These are phyloP conservation scores for Spinus pinus DNA, from an alignment of 2,797 vertebrate species.

Conservation along the genomic window DNA sequence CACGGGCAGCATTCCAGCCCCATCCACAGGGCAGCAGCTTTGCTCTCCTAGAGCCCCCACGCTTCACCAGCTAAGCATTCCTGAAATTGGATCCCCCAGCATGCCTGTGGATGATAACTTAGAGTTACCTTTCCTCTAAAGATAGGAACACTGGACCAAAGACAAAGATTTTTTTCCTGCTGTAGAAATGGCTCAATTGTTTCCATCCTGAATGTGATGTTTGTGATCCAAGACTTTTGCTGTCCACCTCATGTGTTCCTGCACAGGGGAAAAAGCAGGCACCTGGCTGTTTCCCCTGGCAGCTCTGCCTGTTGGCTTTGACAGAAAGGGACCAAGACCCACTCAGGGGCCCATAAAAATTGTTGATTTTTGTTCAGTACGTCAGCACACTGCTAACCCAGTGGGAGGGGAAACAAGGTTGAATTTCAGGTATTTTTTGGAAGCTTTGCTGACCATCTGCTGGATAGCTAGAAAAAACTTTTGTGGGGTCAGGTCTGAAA, in stretches of 20 bases:
- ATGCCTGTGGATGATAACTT: neutral
- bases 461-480: neutral
- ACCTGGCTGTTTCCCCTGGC: neutral
- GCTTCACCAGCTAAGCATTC: neutral
- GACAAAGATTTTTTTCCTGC: neutral
- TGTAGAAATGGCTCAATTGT: neutral
- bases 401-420: neutral
- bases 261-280: neutral
- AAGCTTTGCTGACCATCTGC: neutral
- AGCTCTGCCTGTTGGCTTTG: neutral
- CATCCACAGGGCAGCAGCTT: neutral
- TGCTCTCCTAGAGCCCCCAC: accelerated
- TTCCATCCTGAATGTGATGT: neutral
- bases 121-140: neutral
- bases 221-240: neutral
- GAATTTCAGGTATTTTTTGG: neutral
- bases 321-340: neutral
- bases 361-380: accelerated
- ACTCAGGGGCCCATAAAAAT: neutral
- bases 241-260: neutral
- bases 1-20: neutral
- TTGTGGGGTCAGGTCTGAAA: neutral
- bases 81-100: neutral
- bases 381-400: accelerated
- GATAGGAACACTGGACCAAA: neutral